These are phyloP conservation scores for Halocynthia aurantium DNA, from an alignment of 23 tunicate species.

Conservation along the genomic window DNA sequence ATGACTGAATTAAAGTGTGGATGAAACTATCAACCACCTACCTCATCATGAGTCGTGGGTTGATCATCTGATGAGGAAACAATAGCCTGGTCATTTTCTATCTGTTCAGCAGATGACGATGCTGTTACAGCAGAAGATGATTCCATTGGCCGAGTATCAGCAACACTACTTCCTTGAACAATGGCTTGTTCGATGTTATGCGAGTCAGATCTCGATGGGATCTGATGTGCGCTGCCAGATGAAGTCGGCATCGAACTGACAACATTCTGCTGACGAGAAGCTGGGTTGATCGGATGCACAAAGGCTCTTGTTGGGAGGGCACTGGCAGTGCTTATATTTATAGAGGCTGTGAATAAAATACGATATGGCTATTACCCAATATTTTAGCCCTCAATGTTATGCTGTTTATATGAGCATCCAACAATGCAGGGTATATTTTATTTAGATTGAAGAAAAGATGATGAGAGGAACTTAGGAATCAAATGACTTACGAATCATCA, in stretches of 20 bases:
- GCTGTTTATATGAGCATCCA: too few relatives aligned
- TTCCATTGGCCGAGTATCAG: slow-evolving; percentile 1
- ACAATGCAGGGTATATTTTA: too few relatives aligned
- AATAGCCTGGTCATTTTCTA: slow-evolving; percentile 73
- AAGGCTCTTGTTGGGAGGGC: slow-evolving; percentile 33
- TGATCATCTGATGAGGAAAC: slow-evolving; percentile 90
- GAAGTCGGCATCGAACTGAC: slow-evolving; percentile 26
- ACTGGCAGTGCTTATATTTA: neutral
- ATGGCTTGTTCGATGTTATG: neutral
- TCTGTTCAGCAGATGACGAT: slow-evolving; percentile 18
- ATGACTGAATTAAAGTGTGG: neutral
- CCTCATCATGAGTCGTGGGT: slow-evolving; percentile 44
- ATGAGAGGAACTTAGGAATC: too few relatives aligned
- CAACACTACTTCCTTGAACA: slow-evolving; percentile 14
- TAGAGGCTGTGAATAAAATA: too few relatives aligned
- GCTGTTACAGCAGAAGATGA: slow-evolving; percentile 10
- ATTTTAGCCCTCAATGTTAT: too few relatives aligned
- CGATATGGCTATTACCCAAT: too few relatives aligned
- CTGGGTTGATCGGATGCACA: slow-evolving; percentile 86
- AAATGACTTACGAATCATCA: neutral
- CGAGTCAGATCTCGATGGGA: slow-evolving; percentile 6
- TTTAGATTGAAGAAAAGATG: too few relatives aligned
- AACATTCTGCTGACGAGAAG: slow-evolving; percentile 56
- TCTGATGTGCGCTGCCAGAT: neutral
- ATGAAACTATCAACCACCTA: neutral